Conservation (phyloP, 2,888 invertebrate genomes). For the Ornithoptera alexandrae region DNA sequence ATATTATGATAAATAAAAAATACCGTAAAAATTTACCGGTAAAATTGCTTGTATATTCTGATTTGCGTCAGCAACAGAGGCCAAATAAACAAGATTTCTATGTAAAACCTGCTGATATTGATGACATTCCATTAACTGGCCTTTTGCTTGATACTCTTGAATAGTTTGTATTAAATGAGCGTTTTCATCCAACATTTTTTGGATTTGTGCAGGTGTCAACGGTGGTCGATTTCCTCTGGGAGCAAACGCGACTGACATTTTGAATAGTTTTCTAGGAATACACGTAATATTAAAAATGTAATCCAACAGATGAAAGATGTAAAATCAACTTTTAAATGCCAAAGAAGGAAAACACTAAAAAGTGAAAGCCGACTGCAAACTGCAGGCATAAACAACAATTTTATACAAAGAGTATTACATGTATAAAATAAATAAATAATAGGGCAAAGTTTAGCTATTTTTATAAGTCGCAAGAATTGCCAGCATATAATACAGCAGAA, state of each 20-base stretch:
- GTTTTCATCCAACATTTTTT: conserved; percentile 98
- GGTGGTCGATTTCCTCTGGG: conserved; percentile 86
- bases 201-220: conserved; percentile 91
- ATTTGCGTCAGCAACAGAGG: conserved; percentile 97
- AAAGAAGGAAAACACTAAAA: background rate
- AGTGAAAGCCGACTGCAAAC: background rate
- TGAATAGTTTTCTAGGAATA: conserved; percentile 6
- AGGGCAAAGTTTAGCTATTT: background rate
- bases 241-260: conserved; percentile 87
- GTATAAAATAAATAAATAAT: background rate
- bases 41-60: conserved; percentile 94
- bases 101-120: conserved; percentile 97
- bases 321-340: background rate
- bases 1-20: background rate
- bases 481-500: no score
- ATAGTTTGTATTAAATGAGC: conserved; percentile 97
- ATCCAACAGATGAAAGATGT: background rate
- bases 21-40: conserved; percentile 82
- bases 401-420: background rate
- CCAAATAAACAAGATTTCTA: conserved; percentile 96
- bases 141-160: conserved; percentile 97
- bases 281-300: background rate
- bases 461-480: background rate
- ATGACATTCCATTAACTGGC: conserved; percentile 94
- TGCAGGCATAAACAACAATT: background rate